A percentile compares a stretch with the other conserved stretches of the same genome.
Evolutionary conservation across 2,113 vertebrate species (phyloP).

Genomic region (Cnemophilus loriae): DNA sequence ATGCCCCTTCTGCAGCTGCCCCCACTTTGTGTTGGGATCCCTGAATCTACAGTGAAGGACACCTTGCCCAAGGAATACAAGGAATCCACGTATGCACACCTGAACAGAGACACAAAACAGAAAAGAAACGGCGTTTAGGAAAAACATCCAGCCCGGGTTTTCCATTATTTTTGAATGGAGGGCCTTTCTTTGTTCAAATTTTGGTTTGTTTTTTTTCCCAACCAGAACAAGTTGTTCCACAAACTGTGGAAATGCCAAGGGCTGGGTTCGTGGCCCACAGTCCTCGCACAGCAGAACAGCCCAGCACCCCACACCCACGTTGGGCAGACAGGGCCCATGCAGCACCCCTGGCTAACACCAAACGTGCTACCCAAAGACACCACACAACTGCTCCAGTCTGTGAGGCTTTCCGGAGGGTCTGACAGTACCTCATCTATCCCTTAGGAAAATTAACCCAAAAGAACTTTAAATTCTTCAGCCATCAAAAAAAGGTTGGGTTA

Average conservation of each 20-base stretch:
- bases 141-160: background rate
- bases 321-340: background rate
- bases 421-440: background rate
- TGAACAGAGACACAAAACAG: background rate
- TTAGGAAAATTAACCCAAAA: background rate
- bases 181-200: background rate
- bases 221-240: background rate
- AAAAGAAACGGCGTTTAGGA: background rate
- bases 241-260: background rate
- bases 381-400: accelerated
- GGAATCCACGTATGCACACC: background rate
- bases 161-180: background rate
- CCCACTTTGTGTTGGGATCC: background rate
- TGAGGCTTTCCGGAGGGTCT: background rate
- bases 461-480: background rate
- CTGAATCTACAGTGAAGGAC: background rate
- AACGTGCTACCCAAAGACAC: background rate
- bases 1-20: accelerated
- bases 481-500: background rate
- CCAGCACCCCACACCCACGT: background rate
- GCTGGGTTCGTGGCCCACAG: background rate
- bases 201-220: background rate
- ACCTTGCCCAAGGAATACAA: background rate
- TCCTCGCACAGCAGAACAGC: background rate
- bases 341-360: background rate